Conservation (phyloP, 2,113 vertebrate genomes). For the Macroglossus sobrinus region DNA sequence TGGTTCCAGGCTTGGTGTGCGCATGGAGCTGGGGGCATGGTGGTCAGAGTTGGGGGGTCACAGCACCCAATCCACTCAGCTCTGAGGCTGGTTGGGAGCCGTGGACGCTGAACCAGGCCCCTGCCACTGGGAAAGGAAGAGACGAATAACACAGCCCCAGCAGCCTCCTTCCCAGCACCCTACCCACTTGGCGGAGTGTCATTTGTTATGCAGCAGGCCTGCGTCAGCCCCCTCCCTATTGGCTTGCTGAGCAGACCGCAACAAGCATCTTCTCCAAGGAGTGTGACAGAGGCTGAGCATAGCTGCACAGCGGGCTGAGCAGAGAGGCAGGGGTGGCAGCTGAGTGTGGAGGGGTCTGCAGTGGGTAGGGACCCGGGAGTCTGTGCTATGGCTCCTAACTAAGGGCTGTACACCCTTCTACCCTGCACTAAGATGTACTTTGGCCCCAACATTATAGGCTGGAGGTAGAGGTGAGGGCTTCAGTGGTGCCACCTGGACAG, state of each 20-base stretch:
- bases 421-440: neutral
- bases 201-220: neutral
- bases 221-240: rapidly evolving
- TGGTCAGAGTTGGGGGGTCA: neutral
- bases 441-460: neutral
- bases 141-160: neutral
- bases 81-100: neutral
- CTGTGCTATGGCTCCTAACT: rapidly evolving
- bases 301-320: neutral
- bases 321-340: neutral
- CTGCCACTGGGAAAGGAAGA: neutral
- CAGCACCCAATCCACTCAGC: neutral
- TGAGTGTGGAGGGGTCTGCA: neutral
- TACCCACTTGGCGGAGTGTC: neutral
- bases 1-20: neutral
- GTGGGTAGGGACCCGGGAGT: neutral
- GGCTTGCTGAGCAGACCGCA: neutral
- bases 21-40: too few relatives aligned
- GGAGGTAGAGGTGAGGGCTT: neutral
- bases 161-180: neutral
- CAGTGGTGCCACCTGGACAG: rapidly evolving
- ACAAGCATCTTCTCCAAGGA: neutral
- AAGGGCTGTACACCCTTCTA: neutral
- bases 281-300: rapidly evolving
- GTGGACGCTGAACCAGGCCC: neutral